Conservation (phyloP, 2,888 invertebrate species). For the Heliconius aoede region DNA sequence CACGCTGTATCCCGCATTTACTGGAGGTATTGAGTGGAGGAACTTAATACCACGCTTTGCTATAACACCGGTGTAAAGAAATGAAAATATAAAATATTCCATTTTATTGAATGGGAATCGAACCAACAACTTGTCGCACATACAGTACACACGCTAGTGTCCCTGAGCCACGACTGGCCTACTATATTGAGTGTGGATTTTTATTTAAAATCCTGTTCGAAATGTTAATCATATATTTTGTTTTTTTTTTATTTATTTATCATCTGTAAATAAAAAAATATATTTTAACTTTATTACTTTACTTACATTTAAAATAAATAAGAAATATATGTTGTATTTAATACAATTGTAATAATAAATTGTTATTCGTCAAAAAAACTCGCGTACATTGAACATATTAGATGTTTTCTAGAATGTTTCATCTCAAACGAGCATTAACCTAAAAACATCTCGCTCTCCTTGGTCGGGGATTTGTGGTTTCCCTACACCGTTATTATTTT, state of each 20-base stretch:
- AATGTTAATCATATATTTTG: no score
- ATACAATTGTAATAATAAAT: neutral
- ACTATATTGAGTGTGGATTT: no score
- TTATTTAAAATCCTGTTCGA: no score
- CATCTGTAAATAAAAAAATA: neutral
- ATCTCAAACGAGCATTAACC: slow-evolving; percentile 45
- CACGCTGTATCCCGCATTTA: no score
- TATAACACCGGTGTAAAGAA: no score
- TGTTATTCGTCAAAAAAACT: slow-evolving; percentile 4
- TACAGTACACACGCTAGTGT: no score
- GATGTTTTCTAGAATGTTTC: slow-evolving; percentile 42
- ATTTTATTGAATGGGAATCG: no score
- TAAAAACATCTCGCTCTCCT: slow-evolving; percentile 43
- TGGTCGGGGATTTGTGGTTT: slow-evolving; percentile 46
- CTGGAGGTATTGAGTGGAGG: no score
- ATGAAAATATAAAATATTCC: no score
- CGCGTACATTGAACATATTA: slow-evolving; percentile 44
- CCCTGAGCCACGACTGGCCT: no score
- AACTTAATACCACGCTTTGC: no score
- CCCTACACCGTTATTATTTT: slow-evolving; percentile 44
- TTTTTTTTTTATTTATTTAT: neutral
- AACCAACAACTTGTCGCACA: no score
- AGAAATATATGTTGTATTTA: neutral
- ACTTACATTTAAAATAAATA: neutral
- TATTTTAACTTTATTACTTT: neutral